A percentile compares a stretch with the other conserved stretches of the same genome.
Evolutionary conservation across 2,797 vertebrate species (phyloP).

Genomic region (Acanthurus tractus): DNA sequence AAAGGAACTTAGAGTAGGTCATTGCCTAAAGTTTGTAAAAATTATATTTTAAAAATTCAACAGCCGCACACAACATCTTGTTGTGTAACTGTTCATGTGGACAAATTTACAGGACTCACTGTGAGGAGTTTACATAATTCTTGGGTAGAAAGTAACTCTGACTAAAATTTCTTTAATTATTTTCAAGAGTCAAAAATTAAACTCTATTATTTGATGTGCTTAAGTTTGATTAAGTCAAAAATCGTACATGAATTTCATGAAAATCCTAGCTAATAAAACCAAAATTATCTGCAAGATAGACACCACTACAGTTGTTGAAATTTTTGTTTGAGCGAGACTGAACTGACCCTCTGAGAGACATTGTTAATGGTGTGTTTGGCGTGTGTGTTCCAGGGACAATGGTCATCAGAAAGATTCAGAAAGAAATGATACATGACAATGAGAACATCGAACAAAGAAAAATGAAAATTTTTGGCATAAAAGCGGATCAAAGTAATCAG

Average conservation of each 20-base stretch:
- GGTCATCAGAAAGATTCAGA: constrained; percentile 15
- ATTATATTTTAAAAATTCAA: neutral
- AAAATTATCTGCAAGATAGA: constrained; percentile 3
- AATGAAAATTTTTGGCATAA: constrained; percentile 37
- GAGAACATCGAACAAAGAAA: constrained; percentile 22
- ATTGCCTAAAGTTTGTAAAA: neutral
- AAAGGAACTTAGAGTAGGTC: neutral
- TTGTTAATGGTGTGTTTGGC: constrained; percentile 25
- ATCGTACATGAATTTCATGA: neutral
- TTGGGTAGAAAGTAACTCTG: neutral
- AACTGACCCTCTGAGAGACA: constrained; percentile 33
- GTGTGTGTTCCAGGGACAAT: constrained; percentile 26
- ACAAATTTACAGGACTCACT: neutral
- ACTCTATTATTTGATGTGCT: constrained; percentile 2
- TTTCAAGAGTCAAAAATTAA: too few species aligned
- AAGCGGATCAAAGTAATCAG: constrained; percentile 28
- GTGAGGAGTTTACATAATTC: constrained; percentile 2
- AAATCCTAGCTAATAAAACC: neutral
- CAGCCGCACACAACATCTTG: neutral
- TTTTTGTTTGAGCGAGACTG: neutral
- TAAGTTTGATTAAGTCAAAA: neutral
- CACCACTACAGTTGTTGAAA: neutral
- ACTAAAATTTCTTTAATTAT: neutral
- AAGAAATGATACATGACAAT: constrained; percentile 30
- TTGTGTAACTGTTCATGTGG: neutral